Evolutionary conservation across 2,113 vertebrate species (phyloP).

Genomic region (Xyliphius kryptos): DNA sequence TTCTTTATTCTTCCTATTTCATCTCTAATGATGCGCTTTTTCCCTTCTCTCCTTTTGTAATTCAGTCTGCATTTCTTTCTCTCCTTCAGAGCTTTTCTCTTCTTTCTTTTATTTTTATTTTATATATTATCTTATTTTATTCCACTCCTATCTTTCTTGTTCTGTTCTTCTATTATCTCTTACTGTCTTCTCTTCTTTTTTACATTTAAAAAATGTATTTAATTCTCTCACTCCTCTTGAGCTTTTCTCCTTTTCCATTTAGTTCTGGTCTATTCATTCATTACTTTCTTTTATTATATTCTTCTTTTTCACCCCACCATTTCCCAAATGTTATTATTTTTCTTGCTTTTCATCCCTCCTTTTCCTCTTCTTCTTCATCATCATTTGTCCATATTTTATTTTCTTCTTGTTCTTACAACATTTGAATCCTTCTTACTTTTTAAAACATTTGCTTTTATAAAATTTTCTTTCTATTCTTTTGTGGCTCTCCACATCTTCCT

Average conservation of each 20-base stretch:
- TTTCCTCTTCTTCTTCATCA: not conserved
- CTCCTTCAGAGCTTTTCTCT: not conserved
- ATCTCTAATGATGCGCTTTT: not conserved
- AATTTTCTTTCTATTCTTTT: not conserved
- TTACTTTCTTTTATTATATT: not conserved
- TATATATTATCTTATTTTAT: not conserved
- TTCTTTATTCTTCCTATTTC: not conserved
- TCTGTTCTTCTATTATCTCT: not conserved
- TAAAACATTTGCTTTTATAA: not conserved
- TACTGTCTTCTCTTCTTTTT: not conserved
- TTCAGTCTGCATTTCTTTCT: not conserved
- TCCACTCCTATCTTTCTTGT: too few relatives aligned
- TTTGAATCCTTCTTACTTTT: not conserved
- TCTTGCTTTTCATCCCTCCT: not conserved
- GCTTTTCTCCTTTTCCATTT: not conserved
- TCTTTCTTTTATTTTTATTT: not conserved
- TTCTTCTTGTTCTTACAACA: too few relatives aligned
- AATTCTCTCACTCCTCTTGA: not conserved
- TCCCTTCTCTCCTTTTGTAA: not conserved
- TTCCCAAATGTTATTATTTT: not conserved
- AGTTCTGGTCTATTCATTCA: too few relatives aligned
- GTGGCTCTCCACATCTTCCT: not conserved
- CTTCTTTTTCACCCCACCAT: not conserved
- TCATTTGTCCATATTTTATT: not conserved
- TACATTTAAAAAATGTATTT: not conserved